Evolutionary conservation across 2,113 vertebrate species (phyloP).

Genomic region (Halichoerus grypus): DNA sequence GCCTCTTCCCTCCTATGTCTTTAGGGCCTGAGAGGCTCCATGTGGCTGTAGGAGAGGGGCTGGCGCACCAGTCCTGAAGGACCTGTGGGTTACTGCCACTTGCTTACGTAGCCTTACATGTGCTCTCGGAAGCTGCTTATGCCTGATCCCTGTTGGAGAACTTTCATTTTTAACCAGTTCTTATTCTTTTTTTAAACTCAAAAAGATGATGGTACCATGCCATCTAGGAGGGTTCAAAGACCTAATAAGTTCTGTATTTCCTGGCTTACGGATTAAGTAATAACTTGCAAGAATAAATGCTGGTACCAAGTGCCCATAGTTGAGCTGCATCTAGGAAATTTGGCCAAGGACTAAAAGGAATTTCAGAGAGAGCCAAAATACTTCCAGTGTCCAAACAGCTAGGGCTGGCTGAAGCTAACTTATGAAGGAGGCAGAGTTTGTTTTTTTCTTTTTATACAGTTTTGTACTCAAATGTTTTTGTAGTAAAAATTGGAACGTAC

Average conservation of each 20-base stretch:
- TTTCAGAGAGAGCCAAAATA: background rate
- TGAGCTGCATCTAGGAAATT: background rate
- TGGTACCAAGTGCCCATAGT: background rate
- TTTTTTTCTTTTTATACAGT: background rate
- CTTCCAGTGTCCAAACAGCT: background rate
- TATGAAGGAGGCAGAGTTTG: background rate
- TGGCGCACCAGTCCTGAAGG: fast-evolving
- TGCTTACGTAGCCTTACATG: fast-evolving
- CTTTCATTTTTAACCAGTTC: background rate
- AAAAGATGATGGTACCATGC: background rate
- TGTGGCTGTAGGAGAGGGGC: background rate
- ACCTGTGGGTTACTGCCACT: background rate
- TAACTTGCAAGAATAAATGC: background rate
- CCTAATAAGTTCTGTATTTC: background rate
- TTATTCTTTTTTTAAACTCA: background rate
- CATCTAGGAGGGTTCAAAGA: background rate
- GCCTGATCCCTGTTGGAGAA: background rate
- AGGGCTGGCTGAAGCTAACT: background rate
- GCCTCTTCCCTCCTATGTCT: background rate
- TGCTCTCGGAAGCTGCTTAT: background rate
- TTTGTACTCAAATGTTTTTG: background rate
- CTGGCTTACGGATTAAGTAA: background rate
- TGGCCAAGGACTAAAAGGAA: background rate
- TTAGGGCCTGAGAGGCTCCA: background rate
- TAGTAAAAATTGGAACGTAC: background rate